phyloP scores from a whole-genome alignment of 2,888 invertebrate species.

The Epinotia nisella region DNA sequence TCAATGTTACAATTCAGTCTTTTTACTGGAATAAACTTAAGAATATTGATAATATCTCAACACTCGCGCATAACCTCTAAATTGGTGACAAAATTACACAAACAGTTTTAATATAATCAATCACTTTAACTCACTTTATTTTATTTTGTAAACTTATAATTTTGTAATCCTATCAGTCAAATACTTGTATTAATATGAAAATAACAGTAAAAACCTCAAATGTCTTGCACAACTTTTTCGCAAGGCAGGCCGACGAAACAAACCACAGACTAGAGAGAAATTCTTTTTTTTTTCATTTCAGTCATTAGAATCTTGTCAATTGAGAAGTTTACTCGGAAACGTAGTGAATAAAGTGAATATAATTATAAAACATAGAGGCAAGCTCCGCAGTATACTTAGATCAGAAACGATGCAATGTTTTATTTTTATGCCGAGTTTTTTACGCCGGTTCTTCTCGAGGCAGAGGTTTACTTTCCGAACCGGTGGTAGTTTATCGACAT shows the following conservation, averaged over 20 bases:
- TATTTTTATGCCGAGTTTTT: no score
- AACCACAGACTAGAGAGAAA: constrained; percentile 40
- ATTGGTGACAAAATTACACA: constrained; percentile 23
- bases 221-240: constrained; percentile 39
- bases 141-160: constrained; percentile 18
- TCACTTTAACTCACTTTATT: constrained; percentile 32
- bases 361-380: no score
- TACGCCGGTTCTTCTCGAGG: no score
- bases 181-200: constrained; percentile 22
- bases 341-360: no score
- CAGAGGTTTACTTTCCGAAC: no score
- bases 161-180: constrained; percentile 27
- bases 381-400: no score
- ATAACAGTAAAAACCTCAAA: constrained; percentile 35
- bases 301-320: constrained; percentile 20
- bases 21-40: constrained; percentile 2
- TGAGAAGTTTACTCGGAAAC: background rate
- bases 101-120: constrained; percentile 11
- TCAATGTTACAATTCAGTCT: background rate
- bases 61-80: constrained; percentile 43
- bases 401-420: no score
- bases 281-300: background rate
- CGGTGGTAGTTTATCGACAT: no score
- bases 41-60: constrained; percentile 24
- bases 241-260: constrained; percentile 38